Evolutionary conservation across 2,113 vertebrate species (phyloP), one percentile per base, ranked within the genome.

Genomic region (Maccullochella peelii): DNA sequence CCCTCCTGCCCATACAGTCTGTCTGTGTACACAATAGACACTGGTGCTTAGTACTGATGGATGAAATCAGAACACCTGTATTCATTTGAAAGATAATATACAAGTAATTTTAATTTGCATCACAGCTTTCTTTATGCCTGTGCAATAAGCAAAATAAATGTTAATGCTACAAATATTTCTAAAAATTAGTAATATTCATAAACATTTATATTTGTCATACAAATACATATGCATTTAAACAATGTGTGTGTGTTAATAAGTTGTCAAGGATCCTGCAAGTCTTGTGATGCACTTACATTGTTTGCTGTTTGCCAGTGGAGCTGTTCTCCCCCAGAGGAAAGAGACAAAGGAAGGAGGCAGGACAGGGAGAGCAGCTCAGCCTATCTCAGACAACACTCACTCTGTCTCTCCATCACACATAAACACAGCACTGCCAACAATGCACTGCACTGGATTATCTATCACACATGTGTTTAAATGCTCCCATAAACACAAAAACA

Each of bases 331-430:
- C 94, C 25, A 36, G 93, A 94, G 94, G 89, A 88, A 70, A 76
- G 88, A 93, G 86, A 95, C 95, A 95, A 95, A 94, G 91, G 88
- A 93, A 91, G 74, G 87, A 92, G 88, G 92, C 91, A 92, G 86
- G 70, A 84, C 75, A 79, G 88, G 85, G 90, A 93, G 92, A 92
- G 90, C 86, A 85, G 87, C 89, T 86, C 88, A 88, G 92, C 91
- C 91, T 94, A 93, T 95, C 92, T 92, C 91, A 91, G 87, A 93
- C 94, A 96, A 94, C 91, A 94, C 91, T 90, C 89, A 83, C 92
- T 89, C 91, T 93, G 90, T 94, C 86, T 86, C 88, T 83, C 79
- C 88, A 76, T 86, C 84, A 85, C 86, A 84, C 88, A 90, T 85
- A 92, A 88, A 88, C 88, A 84, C 86, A 73, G 11, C 88, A 44